These are phyloP conservation scores for Melanargia galathea DNA, from an alignment of 2,888 invertebrate genomes.

Conservation along the genomic window DNA sequence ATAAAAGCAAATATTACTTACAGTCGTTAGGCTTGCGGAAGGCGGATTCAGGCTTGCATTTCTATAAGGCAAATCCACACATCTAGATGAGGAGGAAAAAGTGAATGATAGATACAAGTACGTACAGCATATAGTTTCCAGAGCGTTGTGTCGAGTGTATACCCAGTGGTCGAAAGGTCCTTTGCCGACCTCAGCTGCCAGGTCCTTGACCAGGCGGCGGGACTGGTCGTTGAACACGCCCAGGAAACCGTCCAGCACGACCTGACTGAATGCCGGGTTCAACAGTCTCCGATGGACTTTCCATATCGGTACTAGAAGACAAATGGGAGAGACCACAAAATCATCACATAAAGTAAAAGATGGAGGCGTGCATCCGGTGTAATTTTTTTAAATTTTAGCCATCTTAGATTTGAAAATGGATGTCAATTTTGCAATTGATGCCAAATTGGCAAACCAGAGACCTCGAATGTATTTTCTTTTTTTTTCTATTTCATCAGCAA, in stretches of 20 bases:
- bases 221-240: constrained; percentile 48
- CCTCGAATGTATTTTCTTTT: no score
- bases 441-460: no score
- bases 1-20: no score
- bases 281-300: constrained; percentile 48
- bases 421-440: no score
- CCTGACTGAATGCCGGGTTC: constrained; percentile 49
- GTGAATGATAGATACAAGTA: constrained; percentile 21
- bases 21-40: no score
- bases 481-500: no score
- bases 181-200: constrained; percentile 41
- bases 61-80: not conserved
- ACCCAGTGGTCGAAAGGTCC: constrained; percentile 62
- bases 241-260: constrained; percentile 45
- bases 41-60: not conserved
- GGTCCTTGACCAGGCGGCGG: constrained; percentile 40
- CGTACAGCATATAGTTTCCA: constrained; percentile 70
- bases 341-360: not conserved
- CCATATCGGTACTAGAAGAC: constrained; percentile 49
- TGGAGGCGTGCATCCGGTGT: no score
- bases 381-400: no score
- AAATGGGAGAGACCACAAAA: not conserved
- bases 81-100: not conserved
- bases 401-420: no score
- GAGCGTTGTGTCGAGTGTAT: constrained; percentile 60